Evolutionary conservation across 2,888 invertebrate species (phyloP).

Genomic region (Eupithecia pulchellata): DNA sequence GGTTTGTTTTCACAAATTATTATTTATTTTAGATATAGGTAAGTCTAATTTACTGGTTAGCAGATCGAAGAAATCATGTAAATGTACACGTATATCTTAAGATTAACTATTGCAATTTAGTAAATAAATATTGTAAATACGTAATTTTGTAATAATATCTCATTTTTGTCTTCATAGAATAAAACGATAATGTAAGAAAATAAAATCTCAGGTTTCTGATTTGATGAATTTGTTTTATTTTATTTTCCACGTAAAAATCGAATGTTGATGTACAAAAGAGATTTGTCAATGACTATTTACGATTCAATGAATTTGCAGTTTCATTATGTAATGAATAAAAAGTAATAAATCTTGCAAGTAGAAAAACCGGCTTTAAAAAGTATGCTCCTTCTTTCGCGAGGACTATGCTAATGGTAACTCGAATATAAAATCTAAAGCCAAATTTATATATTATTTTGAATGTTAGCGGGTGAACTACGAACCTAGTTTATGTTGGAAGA

Average conservation of each 20-base stretch:
- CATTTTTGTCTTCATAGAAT: constrained; percentile 10
- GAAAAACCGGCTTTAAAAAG: neutral
- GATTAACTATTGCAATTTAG: constrained; percentile 13
- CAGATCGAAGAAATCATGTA: neutral
- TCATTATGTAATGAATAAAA: no score
- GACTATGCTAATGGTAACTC: neutral
- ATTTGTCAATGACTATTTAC: no score
- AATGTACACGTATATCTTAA: neutral
- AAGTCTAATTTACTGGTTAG: neutral
- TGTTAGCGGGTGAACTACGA: no score
- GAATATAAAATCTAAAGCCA: no score
- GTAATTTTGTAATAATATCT: constrained; percentile 35
- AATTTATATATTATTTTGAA: no score
- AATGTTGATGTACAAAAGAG: no score
- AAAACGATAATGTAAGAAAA: constrained; percentile 8
- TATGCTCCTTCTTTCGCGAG: neutral
- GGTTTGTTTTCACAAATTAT: neutral
- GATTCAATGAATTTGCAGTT: no score
- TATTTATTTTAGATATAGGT: neutral
- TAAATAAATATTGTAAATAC: constrained; percentile 28
- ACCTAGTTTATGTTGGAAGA: no score
- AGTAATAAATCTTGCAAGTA: no score
- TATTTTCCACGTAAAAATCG: neutral
- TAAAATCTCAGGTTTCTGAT: constrained; percentile 24
- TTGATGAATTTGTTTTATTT: constrained; percentile 1